These are phyloP conservation scores for Varanus komodoensis DNA, from an alignment of 2,113 vertebrate genomes.

Conservation along the genomic window DNA sequence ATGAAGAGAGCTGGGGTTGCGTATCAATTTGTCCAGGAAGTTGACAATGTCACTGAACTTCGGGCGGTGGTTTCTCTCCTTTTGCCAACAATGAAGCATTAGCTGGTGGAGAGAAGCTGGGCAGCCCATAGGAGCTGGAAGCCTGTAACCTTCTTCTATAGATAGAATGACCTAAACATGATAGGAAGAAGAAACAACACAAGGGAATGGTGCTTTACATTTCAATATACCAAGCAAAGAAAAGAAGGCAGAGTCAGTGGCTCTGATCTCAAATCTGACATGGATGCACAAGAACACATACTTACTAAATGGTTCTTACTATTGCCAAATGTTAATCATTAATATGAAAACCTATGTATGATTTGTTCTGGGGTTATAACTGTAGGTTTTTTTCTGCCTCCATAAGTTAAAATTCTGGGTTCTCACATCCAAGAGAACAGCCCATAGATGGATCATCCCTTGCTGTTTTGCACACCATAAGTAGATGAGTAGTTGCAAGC, in stretches of 20 bases:
- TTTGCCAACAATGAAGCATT: conserved; percentile 98
- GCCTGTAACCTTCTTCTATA: conserved; percentile 95
- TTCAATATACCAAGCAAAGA: not conserved
- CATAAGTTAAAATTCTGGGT: no score
- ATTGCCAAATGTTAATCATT: not conserved
- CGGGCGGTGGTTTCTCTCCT: conserved; percentile 93
- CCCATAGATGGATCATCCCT: no score
- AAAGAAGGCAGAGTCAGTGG: not conserved
- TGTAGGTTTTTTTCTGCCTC: no score
- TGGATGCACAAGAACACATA: not conserved
- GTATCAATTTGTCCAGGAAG: conserved; percentile 96
- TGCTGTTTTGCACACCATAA: no score
- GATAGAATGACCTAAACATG: conserved; percentile 91
- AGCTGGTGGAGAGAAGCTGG: conserved; percentile 93
- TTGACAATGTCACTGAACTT: conserved; percentile 93
- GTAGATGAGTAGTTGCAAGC: no score
- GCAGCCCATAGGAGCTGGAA: conserved; percentile 95
- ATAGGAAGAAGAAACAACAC: conserved; percentile 14
- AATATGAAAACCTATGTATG: not conserved
- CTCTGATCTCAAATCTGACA: conserved; percentile 36
- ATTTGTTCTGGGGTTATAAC: not conserved
- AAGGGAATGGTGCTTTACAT: not conserved
- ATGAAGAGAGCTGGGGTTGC: conserved; percentile 93
- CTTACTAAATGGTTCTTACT: not conserved
- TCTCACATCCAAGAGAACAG: no score